These are phyloP conservation scores for Drosophila robusta DNA, from an alignment of 2,888 invertebrate species.

Conservation along the genomic window DNA sequence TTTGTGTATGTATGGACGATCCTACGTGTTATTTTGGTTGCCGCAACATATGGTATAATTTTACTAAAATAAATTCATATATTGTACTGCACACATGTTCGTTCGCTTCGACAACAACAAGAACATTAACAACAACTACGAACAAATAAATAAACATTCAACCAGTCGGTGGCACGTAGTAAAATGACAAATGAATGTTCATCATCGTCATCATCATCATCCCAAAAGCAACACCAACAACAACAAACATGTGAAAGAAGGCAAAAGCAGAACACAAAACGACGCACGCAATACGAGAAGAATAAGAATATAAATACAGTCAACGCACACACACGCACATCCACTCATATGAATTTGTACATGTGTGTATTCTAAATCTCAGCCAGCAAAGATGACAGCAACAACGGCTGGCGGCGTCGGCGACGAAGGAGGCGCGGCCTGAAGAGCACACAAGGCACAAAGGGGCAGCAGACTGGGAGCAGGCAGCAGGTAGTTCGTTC, in stretches of 20 bases:
- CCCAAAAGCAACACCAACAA: slow-evolving; percentile 35
- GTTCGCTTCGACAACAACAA: slow-evolving; percentile 37
- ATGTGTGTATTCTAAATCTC: slow-evolving; percentile 66
- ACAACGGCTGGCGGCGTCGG: slow-evolving; percentile 11
- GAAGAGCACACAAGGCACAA: slow-evolving; percentile 23
- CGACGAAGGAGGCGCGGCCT: slow-evolving; percentile 56
- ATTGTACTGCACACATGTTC: slow-evolving; percentile 73
- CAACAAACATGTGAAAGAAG: slow-evolving; percentile 48
- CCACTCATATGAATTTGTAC: background rate
- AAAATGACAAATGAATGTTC: slow-evolving; percentile 80
- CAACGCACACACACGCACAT: slow-evolving; percentile 5
- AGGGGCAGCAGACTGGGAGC: slow-evolving; percentile 18
- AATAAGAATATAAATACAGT: slow-evolving; percentile 57
- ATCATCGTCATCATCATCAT: slow-evolving; percentile 57
- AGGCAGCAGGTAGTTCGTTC: slow-evolving; percentile 77
- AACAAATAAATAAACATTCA: slow-evolving; percentile 75
- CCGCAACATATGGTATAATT: slow-evolving; percentile 73
- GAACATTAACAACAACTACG: slow-evolving; percentile 43
- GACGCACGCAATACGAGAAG: slow-evolving; percentile 69
- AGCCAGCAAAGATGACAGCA: slow-evolving; percentile 50
- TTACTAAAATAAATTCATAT: slow-evolving; percentile 66
- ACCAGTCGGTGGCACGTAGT: slow-evolving; percentile 79
- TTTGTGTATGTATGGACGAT: slow-evolving; percentile 39
- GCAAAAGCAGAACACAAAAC: slow-evolving; percentile 49
- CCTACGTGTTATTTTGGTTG: slow-evolving; percentile 78